phyloP scores from a whole-genome alignment of 2,113 vertebrate genomes.

The Gadus chalcogrammus region DNA sequence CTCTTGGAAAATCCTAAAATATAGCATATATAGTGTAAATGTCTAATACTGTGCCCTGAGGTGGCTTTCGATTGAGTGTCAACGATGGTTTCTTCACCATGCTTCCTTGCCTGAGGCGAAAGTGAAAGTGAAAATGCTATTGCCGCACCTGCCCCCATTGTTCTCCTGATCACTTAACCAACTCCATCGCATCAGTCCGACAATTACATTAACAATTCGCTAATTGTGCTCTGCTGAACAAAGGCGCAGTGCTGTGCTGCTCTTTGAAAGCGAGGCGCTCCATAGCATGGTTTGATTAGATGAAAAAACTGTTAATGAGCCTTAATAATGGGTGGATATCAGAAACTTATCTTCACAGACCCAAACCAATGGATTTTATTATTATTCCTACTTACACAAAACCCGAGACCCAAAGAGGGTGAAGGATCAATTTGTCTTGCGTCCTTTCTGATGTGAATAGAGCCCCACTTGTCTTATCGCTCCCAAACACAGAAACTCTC shows the following conservation, averaged over 20 bases:
- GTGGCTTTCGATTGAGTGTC: too few relatives aligned
- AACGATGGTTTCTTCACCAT: too few relatives aligned
- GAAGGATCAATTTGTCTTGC: conserved; percentile 64
- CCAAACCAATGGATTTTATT: conserved; percentile 27
- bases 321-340: conserved; percentile 35
- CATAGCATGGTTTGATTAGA: conserved; percentile 17
- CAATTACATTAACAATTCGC: conserved; percentile 38
- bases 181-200: conserved; percentile 37
- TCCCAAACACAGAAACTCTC: conserved; percentile 60
- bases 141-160: conserved; percentile 60
- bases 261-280: conserved; percentile 33
- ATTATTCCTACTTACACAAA: conserved; percentile 58
- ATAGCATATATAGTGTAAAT: too few relatives aligned
- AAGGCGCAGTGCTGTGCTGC: conserved; percentile 27
- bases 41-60: too few relatives aligned
- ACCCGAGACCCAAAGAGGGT: conserved; percentile 43
- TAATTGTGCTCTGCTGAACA: conserved; percentile 43
- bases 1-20: too few relatives aligned
- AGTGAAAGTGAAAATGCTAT: conserved; percentile 26
- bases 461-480: conserved; percentile 66
- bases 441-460: conserved; percentile 48
- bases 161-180: conserved; percentile 24
- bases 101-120: too few relatives aligned
- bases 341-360: conserved; percentile 46
- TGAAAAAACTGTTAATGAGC: conserved; percentile 25